A percentile compares a stretch with the other conserved stretches of the same genome.
These are phyloP conservation scores for Anneissia japonica DNA, from an alignment of 35 echinoderm and acorn worm species.

Conservation along the genomic window DNA sequence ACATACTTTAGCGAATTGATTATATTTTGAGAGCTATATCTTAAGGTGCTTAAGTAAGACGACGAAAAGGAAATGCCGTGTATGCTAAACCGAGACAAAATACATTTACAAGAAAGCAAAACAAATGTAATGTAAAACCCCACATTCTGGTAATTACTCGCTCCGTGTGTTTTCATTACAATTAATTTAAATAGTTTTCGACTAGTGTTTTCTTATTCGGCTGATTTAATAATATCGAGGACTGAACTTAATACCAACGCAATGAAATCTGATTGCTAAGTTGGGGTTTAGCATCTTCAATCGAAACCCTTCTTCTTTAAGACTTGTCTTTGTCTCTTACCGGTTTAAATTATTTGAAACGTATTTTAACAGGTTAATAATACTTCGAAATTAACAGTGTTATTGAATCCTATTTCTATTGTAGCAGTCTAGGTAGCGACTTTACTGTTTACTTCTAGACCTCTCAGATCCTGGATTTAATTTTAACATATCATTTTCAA, in stretches of 20 bases:
- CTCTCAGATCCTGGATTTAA: too few species aligned
- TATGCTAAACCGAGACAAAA: constrained; percentile 1
- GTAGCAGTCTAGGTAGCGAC: too few species aligned
- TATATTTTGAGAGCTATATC: neutral
- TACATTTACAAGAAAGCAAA: neutral
- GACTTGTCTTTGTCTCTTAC: neutral
- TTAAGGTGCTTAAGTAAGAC: neutral
- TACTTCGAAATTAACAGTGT: too few species aligned
- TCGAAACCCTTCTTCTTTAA: neutral
- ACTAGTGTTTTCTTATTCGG: neutral
- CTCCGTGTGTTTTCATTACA: neutral
- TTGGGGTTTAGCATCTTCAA: neutral
- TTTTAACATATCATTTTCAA: too few species aligned
- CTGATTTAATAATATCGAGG: neutral
- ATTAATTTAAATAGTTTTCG: neutral
- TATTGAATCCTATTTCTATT: too few species aligned
- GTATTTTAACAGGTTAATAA: neutral
- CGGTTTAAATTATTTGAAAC: neutral
- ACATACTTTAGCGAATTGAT: neutral
- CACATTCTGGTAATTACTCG: neutral
- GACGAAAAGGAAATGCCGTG: neutral
- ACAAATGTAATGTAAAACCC: neutral
- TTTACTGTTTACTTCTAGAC: too few species aligned
- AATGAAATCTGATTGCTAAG: neutral
- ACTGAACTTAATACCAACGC: neutral